These are phyloP conservation scores for Laspeyria flexula DNA, from an alignment of 2,888 invertebrate species.

Conservation along the genomic window DNA sequence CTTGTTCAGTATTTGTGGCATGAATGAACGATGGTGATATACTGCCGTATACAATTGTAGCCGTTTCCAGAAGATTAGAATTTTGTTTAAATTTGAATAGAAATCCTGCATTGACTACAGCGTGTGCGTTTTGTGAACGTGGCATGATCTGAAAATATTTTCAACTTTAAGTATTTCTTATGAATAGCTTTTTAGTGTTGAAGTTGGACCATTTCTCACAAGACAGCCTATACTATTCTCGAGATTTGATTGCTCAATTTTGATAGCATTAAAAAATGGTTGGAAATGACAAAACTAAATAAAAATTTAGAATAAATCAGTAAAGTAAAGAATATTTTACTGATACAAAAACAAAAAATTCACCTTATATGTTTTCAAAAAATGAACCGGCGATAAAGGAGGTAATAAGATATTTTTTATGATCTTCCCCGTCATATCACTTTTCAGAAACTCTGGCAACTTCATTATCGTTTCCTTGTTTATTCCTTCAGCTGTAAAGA, in stretches of 20 bases:
- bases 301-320: too few relatives aligned
- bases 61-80: conserved; percentile 65
- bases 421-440: conserved; percentile 73
- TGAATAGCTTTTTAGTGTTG: too few relatives aligned
- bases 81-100: conserved; percentile 82
- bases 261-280: too few relatives aligned
- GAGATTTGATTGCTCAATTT: too few relatives aligned
- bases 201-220: too few relatives aligned
- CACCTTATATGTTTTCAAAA: conserved; percentile 59
- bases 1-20: conserved; percentile 83
- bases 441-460: conserved; percentile 70
- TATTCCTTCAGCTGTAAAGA: conserved; percentile 49
- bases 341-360: neutral
- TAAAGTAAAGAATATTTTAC: neutral
- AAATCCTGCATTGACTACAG: conserved; percentile 91
- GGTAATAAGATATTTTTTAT: conserved; percentile 58
- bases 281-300: too few relatives aligned
- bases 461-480: conserved; percentile 51
- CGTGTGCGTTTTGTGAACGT: conserved; percentile 90
- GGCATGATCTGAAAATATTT: conserved; percentile 87
- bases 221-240: too few relatives aligned
- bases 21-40: conserved; percentile 76
- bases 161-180: neutral
- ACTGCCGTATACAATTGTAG: conserved; percentile 87
- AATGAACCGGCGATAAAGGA: conserved; percentile 50